phyloP scores from a whole-genome alignment of 2,888 invertebrate species.

The Nephrotoma guestfalica region DNA sequence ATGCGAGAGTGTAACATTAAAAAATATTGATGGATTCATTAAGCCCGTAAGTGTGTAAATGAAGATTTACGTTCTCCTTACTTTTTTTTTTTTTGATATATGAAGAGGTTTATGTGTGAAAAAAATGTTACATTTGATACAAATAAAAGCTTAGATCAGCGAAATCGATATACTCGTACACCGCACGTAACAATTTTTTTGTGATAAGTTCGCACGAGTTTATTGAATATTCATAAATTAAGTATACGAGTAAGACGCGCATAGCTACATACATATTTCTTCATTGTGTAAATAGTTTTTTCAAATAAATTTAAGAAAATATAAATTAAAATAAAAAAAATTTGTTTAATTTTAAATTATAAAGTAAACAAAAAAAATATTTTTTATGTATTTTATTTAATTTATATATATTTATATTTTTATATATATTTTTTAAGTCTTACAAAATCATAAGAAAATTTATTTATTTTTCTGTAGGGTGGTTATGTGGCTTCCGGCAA shows the following conservation, averaged over 20 bases:
- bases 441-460: background rate
- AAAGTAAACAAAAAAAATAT: background rate
- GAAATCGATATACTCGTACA: no score
- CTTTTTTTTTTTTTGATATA: background rate
- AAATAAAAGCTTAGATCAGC: background rate
- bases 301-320: background rate
- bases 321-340: background rate
- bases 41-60: background rate
- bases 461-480: background rate
- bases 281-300: background rate
- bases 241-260: background rate
- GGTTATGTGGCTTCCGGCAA: background rate
- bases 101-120: background rate
- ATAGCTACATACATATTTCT: background rate
- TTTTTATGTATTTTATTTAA: background rate
- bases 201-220: background rate
- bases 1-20: background rate
- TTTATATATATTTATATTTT: background rate
- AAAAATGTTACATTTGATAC: background rate
- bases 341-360: background rate
- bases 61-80: background rate
- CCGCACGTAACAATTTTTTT: background rate
- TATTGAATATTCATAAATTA: background rate
- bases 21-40: background rate
- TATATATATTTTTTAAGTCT: background rate